Base-by-base conservation (phyloP, 2,797 vertebrate genomes). In the Channa striata region DNA sequence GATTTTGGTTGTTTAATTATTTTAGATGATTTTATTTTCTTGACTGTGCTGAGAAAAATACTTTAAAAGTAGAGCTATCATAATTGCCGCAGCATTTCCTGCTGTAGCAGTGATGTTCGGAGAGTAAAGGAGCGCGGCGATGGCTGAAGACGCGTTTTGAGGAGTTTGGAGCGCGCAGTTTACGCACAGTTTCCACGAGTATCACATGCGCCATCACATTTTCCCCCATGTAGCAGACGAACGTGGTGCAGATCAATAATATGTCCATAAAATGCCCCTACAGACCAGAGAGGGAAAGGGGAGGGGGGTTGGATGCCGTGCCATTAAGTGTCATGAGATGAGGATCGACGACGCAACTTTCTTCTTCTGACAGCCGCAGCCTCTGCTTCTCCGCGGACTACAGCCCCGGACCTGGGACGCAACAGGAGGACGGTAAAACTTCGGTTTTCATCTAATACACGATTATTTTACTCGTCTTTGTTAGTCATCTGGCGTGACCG, bases 371-470 rank as follows among this genome's bases (percentile, higher is more conserved):
- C 65, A 52, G 16, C 13, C 44, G 64, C 71, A 20, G 71, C 50
- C 0, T 30, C 14, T 47, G 33, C 1, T 25, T 62, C 63, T 67
- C 33, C 12, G 13, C 13, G 36, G 12, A 63, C 39, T 7, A 46
- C 21, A 12, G 61, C 46, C 39, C 17, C 10, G 11, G 61, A 51
- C 62, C 50, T 6, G 36, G 21, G 52, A 40, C 82, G 60, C 76
- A 80, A 72, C 74, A 77, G 58, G 25, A 66, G 8, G 1, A 56
- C 56, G 81, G 86, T 87, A 58, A 91, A 81, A 58, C 83, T 80
- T 58, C 6, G 13, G 0, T 57, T 7, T 53, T 23, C 68, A 5
- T 67, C 40, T 14, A 5, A 9, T 1, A 1, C 16, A 13, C 54
- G 23, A 44, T 53, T 59, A 0, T 23, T 63, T 33, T 44, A 0